Base-by-base conservation (phyloP, 2,888 invertebrate species). In the Pilophorus perplexus region DNA sequence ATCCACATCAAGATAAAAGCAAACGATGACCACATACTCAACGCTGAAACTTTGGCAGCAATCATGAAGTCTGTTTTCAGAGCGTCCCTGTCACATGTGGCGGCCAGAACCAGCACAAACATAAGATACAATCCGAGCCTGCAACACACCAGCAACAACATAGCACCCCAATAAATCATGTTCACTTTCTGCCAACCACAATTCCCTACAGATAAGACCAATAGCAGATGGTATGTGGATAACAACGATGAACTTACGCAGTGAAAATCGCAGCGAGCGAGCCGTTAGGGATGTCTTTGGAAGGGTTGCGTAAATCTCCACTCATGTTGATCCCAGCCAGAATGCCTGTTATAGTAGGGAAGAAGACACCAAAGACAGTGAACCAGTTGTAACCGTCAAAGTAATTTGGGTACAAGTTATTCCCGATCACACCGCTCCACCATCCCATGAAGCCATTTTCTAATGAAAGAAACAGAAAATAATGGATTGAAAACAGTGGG, bases 301-400 rank as follows among this genome's bases (percentile, higher is more conserved):
- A 90, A 1, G 97, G 97, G 72, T 94, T 89, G 72, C 87, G 85
- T 66, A 98, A 82, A 78, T 98, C 97, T 12, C 96, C 96, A 75
- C 95, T 94, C 97, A 98, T 98, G 76, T 98, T 98, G 73, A 98
- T 96, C 28, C 98, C 98, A 4, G 97, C 93, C 71, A 98, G 80
- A 70, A 98, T 91, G 14, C 98, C 98, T 50, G 97, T 96, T 23
- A 97, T 92, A 0, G 97, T 95, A 12, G 97, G 96, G 77, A 98
- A 98, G 79, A 97, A 97, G 1, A 98, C 92, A 27, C 97, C 97
- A 78, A 97, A 95, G 40, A 96, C 93, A 57, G 89, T 90, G 79
- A 97, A 97, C 90, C 96, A 97, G 68, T 87, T 89, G 74, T 94
- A 89, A 6, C 86, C 87, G 64, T 87, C 83, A 60, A 84, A 82